A percentile compares a stretch with the other conserved stretches of the same genome.
These are phyloP conservation scores for Philotrypesis tridentata DNA, from an alignment of 1,140 invertebrate species.

Conservation along the genomic window DNA sequence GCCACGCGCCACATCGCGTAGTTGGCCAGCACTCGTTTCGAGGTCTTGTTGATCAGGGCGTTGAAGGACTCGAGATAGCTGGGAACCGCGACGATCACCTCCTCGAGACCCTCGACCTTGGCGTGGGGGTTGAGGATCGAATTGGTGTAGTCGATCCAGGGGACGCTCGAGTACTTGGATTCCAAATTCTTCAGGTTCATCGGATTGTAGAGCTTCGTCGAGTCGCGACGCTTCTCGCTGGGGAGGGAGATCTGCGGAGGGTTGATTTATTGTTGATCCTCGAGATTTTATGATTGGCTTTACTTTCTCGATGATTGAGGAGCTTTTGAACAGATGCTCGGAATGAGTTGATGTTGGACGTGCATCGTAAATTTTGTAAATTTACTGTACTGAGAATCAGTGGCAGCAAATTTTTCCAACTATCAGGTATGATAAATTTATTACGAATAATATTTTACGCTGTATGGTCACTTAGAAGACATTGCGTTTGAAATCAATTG, in stretches of 20 bases:
- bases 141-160: constrained; percentile 88
- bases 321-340: too few species aligned
- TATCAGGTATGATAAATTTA: too few species aligned
- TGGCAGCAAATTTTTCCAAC: too few species aligned
- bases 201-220: constrained; percentile 90
- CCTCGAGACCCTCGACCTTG: constrained; percentile 79
- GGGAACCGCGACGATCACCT: constrained; percentile 87
- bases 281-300: too few species aligned
- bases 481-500: too few species aligned
- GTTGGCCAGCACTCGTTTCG: constrained; percentile 81
- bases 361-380: too few species aligned
- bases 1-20: constrained; percentile 80
- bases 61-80: constrained; percentile 82
- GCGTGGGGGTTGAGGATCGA: constrained; percentile 78
- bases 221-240: constrained; percentile 91
- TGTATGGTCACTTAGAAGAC: too few species aligned
- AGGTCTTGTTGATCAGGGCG: constrained; percentile 72
- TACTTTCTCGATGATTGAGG: background rate
- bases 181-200: constrained; percentile 87
- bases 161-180: constrained; percentile 81
- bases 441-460: too few species aligned
- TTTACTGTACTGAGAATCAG: too few species aligned
- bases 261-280: too few species aligned
- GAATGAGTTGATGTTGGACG: too few species aligned
- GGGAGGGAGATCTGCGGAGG: constrained; percentile 85